Conservation (phyloP, 2,888 invertebrate species). For the Apocheima hispidaria region DNA sequence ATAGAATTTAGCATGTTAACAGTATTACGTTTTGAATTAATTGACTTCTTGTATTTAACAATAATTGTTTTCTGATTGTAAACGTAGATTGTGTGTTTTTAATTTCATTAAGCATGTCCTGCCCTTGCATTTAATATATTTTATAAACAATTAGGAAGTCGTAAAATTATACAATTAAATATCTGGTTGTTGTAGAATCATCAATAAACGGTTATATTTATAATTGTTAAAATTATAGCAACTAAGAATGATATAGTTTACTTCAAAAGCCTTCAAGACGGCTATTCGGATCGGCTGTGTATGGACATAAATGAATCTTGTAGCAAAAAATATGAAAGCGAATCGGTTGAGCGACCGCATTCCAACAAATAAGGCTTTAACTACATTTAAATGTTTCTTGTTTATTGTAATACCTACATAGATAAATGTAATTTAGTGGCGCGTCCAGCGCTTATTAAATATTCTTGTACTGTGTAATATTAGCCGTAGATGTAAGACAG, state of each 20-base stretch:
- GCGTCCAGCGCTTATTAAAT: conserved; percentile 58
- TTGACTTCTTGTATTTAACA: neutral
- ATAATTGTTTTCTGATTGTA: too few relatives aligned
- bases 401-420: conserved; percentile 69
- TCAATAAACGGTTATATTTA: conserved; percentile 39
- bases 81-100: neutral
- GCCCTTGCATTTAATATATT: conserved; percentile 1
- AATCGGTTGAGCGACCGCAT: conserved; percentile 58
- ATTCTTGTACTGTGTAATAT: conserved; percentile 64
- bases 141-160: conserved; percentile 11
- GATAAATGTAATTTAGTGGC: conserved; percentile 73
- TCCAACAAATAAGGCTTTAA: conserved; percentile 80
- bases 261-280: conserved; percentile 82
- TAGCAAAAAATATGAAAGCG: conserved; percentile 28
- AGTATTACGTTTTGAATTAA: neutral
- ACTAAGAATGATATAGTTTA: conserved; percentile 66
- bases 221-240: conserved; percentile 79
- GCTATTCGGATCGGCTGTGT: conserved; percentile 71
- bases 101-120: neutral
- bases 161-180: conserved; percentile 22
- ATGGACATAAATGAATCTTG: conserved; percentile 30
- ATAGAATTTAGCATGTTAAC: neutral
- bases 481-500: conserved; percentile 50
- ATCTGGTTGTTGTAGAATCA: conserved; percentile 33
- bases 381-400: conserved; percentile 82